These are phyloP conservation scores for Formica selysi DNA, from an alignment of 1,140 invertebrate species.

Conservation along the genomic window DNA sequence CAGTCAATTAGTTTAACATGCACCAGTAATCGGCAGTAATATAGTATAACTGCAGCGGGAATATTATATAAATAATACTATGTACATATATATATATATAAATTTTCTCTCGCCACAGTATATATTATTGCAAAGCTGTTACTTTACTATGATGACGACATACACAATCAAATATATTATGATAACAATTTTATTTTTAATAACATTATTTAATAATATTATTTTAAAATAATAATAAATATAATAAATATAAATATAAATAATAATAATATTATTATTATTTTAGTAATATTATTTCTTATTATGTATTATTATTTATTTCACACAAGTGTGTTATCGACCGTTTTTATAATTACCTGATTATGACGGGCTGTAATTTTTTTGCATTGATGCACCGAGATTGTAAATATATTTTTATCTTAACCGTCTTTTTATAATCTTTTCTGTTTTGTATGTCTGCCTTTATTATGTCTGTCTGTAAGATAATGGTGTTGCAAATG, in stretches of 20 bases:
- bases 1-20: constrained; percentile 47
- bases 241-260: too few relatives aligned
- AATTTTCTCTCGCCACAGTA: too few relatives aligned
- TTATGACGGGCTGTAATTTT: neutral
- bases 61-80: constrained; percentile 13
- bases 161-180: neutral
- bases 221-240: neutral
- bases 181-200: constrained; percentile 12
- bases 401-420: neutral
- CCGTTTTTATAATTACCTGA: neutral
- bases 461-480: neutral
- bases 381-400: neutral
- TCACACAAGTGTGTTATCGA: neutral
- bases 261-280: too few relatives aligned
- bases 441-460: neutral
- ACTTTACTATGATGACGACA: neutral
- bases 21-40: constrained; percentile 5
- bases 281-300: neutral
- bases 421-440: constrained; percentile 5
- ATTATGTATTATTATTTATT: neutral
- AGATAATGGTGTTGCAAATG: constrained; percentile 24
- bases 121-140: constrained; percentile 3
- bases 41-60: neutral
- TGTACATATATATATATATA: too few relatives aligned
- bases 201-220: neutral